Base-by-base conservation (phyloP, 92 coral and sea anemone species). In the Chrysogorgia sp. region DNA sequence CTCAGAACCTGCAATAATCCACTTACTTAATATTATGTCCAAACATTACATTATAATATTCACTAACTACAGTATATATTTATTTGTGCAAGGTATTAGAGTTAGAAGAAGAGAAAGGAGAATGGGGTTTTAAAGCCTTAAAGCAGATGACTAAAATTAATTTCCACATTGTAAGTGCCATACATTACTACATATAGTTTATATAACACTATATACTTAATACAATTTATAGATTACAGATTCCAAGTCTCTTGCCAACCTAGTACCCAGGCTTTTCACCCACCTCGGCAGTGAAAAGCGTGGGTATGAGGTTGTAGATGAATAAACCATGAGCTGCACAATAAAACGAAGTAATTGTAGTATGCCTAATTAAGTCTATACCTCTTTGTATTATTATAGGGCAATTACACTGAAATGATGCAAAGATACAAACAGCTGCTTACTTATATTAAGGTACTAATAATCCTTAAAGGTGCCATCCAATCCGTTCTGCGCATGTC, bases 111-210 rank as follows among this genome's bases (percentile, higher is more conserved):
- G 98, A 94, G 6, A 94, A 94, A 61, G 98, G 98, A 29, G 98
- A 94, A 40, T 94, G 98, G 98, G 98, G 98, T 1, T 94, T 94
- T 75, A 94, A 94, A 75, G 98, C 98, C 23, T 84, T 94, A 34
- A 94, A 94, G 63, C 98, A 94, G 64, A 94, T 94, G 98, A 94
- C 92, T 75, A 94, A 94, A 57, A 94, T 94, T 48, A 91, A 94
- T 71, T 94, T 94, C 65, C 89, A 89, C 77, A 87, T 94, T 77
- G 97, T 88, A 30, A 72, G 82, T 61, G 15, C 13, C 20, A 19
- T 43, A 5, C 1, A 10, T 3, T 15, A 10, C 2, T 35, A 10
- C 40, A 10, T 7, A 4, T 37, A 4, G 6, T 4, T 37, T 37
- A 12, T 37, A 37, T 4, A 5, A 37, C 12, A 37, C 43, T 37